phyloP scores from a whole-genome alignment of 2,797 vertebrate species.

The Leptatherina wallacei region DNA sequence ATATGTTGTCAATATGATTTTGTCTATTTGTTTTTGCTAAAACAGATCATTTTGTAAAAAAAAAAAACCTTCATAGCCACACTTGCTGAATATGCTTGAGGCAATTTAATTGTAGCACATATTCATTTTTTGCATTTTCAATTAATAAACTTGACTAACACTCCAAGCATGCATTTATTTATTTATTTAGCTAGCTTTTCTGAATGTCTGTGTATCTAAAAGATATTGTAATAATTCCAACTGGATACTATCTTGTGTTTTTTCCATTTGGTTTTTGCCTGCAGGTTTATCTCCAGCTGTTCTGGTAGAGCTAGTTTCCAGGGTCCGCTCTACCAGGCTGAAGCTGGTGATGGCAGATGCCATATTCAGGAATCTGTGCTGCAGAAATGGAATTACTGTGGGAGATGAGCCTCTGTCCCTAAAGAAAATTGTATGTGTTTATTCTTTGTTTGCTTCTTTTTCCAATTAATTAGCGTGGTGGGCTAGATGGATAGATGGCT shows the following conservation, averaged over 20 bases:
- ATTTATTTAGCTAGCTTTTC: background rate
- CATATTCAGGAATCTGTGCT: slow-evolving; percentile 88
- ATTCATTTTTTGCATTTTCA: background rate
- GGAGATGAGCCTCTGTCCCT: slow-evolving; percentile 86
- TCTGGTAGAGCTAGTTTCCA: slow-evolving; percentile 84
- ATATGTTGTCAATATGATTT: background rate
- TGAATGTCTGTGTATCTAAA: background rate
- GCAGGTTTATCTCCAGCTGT: slow-evolving; percentile 83
- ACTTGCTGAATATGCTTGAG: slow-evolving; percentile 5
- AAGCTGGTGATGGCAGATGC: slow-evolving; percentile 90
- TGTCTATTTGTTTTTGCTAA: background rate
- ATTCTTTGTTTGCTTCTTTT: background rate
- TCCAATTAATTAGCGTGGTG: background rate
- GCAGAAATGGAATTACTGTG: slow-evolving; percentile 76
- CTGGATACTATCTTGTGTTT: background rate
- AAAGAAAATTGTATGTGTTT: slow-evolving; percentile 87
- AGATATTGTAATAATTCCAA: background rate
- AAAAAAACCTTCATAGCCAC: background rate
- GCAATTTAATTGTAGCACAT: background rate
- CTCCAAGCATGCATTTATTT: background rate
- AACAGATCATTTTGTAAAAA: background rate
- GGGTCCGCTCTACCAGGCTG: slow-evolving; percentile 87
- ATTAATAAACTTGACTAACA: background rate
- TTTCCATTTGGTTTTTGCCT: slow-evolving; percentile 3
- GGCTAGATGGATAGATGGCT: background rate